Conservation (phyloP, 2,888 invertebrate genomes). For the Argyresthia albistria region DNA sequence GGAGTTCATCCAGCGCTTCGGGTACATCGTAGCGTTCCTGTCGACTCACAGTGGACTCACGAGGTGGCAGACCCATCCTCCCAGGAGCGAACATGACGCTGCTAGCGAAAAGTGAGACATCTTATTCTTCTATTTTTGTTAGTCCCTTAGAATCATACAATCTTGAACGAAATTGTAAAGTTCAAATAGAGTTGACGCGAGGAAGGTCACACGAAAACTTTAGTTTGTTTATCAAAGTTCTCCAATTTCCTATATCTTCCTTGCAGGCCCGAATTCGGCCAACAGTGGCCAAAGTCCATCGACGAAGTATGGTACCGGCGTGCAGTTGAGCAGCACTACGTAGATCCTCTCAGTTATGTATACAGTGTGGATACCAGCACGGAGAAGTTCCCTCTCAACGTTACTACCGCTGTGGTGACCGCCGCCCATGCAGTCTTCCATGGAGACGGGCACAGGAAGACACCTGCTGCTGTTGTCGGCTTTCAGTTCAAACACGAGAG, state of each 20-base stretch:
- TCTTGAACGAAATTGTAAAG: no score
- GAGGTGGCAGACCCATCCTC: conserved; percentile 84
- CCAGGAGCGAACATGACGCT: conserved; percentile 39
- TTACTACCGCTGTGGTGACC: conserved; percentile 82
- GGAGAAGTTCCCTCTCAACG: conserved; percentile 60
- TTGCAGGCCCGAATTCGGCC: conserved; percentile 79
- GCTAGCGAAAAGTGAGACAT: conserved; percentile 21
- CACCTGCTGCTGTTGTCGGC: conserved; percentile 80
- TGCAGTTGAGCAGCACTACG: conserved; percentile 88
- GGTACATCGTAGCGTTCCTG: conserved; percentile 88
- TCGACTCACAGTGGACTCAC: conserved; percentile 93
- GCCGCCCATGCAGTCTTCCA: conserved; percentile 89
- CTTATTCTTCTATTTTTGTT: no score
- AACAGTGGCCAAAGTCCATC: conserved; percentile 82
- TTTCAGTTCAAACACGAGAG: conserved; percentile 87
- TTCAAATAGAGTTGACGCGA: no score
- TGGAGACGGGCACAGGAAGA: conserved; percentile 69
- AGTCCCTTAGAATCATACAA: no score
- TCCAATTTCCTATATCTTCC: not conserved
- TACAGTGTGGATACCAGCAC: conserved; percentile 69
- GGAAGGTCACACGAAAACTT: no score
- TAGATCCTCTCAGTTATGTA: conserved; percentile 84
- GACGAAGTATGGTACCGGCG: conserved; percentile 93
- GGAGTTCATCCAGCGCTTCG: conserved; percentile 87
- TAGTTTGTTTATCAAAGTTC: not conserved